Conservation (phyloP, 2,113 vertebrate genomes). For the Dromiciops gliroides region DNA sequence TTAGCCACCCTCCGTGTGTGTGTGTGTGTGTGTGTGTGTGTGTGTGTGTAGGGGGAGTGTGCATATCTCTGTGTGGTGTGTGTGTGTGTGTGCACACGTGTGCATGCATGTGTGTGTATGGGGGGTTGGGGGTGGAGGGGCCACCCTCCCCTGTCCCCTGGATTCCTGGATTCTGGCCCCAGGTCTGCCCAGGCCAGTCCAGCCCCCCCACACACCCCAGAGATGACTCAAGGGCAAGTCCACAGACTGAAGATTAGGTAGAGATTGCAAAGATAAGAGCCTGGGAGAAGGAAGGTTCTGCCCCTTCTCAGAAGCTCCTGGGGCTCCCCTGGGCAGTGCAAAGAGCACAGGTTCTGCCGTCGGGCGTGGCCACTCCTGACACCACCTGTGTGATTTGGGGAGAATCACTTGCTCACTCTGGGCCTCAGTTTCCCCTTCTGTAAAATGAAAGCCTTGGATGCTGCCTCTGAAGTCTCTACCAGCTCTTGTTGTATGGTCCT, state of each 20-base stretch:
- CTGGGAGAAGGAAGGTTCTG: background rate
- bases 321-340: slow-evolving; percentile 73
- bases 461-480: background rate
- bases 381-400: background rate
- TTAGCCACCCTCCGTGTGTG: accelerated
- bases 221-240: background rate
- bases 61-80: too few relatives aligned
- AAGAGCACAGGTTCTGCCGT: background rate
- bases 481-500: slow-evolving; percentile 84
- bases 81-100: background rate
- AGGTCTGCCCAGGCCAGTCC: too few relatives aligned
- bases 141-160: too few relatives aligned
- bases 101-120: background rate
- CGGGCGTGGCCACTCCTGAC: background rate
- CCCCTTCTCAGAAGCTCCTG: slow-evolving; percentile 51
- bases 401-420: background rate
- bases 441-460: background rate
- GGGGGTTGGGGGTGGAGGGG: background rate
- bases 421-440: background rate
- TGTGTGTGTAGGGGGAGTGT: accelerated
- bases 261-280: background rate
- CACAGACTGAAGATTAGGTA: too few relatives aligned
- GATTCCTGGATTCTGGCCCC: background rate
- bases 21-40: background rate
- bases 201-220: background rate